Percentiles rank a stretch among this genome's conserved stretches.
phyloP scores from a whole-genome alignment of 2,888 invertebrate species.

The Megaustenia siamemsis region DNA sequence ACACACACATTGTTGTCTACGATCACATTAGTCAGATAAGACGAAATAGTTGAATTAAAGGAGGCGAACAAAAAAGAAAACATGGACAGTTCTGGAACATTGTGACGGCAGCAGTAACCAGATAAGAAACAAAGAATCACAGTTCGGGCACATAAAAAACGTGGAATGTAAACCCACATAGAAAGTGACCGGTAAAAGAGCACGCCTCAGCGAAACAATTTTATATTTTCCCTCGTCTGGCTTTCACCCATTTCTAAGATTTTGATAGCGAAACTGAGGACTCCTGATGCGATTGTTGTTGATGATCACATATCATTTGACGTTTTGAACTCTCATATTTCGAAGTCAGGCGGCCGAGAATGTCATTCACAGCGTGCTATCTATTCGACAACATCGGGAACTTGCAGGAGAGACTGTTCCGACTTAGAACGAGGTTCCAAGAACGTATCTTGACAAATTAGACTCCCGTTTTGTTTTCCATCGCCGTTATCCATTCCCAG shows the following conservation, averaged over 20 bases:
- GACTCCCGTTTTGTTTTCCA: constrained; percentile 38
- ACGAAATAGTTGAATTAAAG: background rate
- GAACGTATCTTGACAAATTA: constrained; percentile 36
- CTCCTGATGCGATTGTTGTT: constrained; percentile 37
- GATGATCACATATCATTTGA: constrained; percentile 41
- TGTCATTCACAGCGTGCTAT: constrained; percentile 48
- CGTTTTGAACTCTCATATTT: constrained; percentile 51
- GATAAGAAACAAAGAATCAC: constrained; percentile 44
- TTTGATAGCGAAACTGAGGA: constrained; percentile 37
- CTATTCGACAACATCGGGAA: constrained; percentile 36
- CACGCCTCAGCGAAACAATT: constrained; percentile 36
- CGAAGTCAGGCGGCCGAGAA: constrained; percentile 29
- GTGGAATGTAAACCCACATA: constrained; percentile 31
- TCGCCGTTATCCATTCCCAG: constrained; percentile 39
- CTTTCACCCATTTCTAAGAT: constrained; percentile 17
- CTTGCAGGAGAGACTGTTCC: constrained; percentile 31
- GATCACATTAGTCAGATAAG: background rate
- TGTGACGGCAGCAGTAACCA: background rate
- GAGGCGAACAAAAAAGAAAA: background rate
- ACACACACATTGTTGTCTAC: background rate
- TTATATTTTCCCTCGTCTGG: constrained; percentile 25
- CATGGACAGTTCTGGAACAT: background rate
- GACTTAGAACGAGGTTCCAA: background rate
- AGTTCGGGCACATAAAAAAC: constrained; percentile 16
- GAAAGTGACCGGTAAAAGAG: constrained; percentile 32